These are phyloP conservation scores for Malurus alboscapulatus DNA, from an alignment of 2,113 vertebrate species.

Conservation along the genomic window DNA sequence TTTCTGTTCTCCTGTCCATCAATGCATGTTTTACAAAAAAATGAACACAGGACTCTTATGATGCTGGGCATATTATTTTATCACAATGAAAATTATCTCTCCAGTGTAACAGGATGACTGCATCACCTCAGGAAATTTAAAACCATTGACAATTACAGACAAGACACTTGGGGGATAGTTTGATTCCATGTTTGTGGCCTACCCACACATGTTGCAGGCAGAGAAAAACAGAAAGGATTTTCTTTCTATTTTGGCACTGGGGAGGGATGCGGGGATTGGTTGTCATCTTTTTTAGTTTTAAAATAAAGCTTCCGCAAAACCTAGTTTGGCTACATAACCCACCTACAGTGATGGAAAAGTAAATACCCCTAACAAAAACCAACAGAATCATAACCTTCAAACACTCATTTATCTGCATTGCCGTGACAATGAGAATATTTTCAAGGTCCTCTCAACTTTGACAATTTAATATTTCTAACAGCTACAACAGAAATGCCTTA, in stretches of 20 bases:
- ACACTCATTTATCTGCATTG: neutral
- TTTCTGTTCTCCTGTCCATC: neutral
- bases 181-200: neutral
- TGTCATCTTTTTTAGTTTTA: neutral
- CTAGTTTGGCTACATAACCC: neutral
- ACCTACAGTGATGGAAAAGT: neutral
- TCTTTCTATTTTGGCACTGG: neutral
- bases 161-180: neutral
- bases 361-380: neutral
- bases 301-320: neutral
- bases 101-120: neutral
- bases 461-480: neutral
- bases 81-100: neutral
- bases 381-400: neutral
- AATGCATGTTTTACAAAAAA: neutral
- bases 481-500: neutral
- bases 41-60: neutral
- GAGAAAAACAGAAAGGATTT: neutral
- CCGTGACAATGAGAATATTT: neutral
- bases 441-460: neutral
- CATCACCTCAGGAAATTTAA: neutral
- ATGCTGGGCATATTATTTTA: neutral
- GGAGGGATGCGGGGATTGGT: accelerated
- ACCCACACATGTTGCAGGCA: neutral
- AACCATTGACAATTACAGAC: neutral